Conservation (phyloP, 2,113 vertebrate species). For the Actinemys pallida region DNA sequence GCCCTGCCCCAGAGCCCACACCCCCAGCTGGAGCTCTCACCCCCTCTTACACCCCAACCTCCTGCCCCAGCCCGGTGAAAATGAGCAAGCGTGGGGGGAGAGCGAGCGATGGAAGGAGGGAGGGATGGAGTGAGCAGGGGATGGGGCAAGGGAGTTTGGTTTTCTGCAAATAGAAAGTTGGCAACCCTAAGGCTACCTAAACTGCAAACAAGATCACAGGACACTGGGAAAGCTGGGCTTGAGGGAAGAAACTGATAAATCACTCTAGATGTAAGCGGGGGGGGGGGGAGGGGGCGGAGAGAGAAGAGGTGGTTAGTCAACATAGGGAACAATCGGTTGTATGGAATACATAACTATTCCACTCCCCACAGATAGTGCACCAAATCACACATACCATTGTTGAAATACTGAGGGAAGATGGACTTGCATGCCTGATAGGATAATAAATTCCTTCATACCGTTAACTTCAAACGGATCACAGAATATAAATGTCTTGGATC, state of each 20-base stretch:
- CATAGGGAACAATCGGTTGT: conserved; percentile 37
- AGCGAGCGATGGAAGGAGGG: too few relatives aligned
- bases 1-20: too few relatives aligned
- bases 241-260: not conserved
- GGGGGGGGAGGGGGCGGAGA: not conserved
- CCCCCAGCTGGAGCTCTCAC: too few relatives aligned
- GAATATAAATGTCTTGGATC: conserved; percentile 16
- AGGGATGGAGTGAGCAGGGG: too few relatives aligned
- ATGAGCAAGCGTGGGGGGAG: too few relatives aligned
- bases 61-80: too few relatives aligned
- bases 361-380: not conserved
- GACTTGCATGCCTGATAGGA: conserved; percentile 34
- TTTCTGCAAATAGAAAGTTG: too few relatives aligned
- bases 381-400: conserved; percentile 11
- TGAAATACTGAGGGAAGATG: conserved; percentile 57
- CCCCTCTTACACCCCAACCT: too few relatives aligned
- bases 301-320: conserved; percentile 40
- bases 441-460: not conserved
- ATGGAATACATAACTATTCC: conserved; percentile 30
- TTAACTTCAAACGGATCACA: conserved; percentile 42
- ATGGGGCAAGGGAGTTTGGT: too few relatives aligned
- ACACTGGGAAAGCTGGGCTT: not conserved
- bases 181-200: not conserved
- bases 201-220: conserved; percentile 49
- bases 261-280: conserved; percentile 32